These are phyloP conservation scores for Sitophilus oryzae DNA, from an alignment of 1,140 invertebrate genomes.

Conservation along the genomic window DNA sequence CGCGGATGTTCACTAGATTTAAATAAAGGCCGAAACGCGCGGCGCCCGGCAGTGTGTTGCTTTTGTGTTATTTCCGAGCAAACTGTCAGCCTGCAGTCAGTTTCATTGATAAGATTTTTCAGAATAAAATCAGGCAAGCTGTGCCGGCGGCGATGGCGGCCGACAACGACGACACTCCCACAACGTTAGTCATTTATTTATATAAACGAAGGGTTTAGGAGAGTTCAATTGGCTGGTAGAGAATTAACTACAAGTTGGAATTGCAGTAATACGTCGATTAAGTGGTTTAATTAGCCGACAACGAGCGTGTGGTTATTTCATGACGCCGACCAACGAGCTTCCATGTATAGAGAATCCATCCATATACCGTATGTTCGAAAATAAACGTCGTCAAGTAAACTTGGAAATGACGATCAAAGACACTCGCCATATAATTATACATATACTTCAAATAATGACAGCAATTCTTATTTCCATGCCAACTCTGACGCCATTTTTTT, in stretches of 20 bases:
- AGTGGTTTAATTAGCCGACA: constrained; percentile 25
- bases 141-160: not conserved
- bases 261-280: constrained; percentile 25
- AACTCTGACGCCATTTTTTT: too few species aligned
- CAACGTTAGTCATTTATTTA: constrained; percentile 23
- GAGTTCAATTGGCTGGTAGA: constrained; percentile 21
- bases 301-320: not conserved
- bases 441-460: too few species aligned
- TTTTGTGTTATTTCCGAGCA: constrained; percentile 14
- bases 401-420: too few species aligned
- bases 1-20: constrained; percentile 16
- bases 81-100: not conserved
- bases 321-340: not conserved
- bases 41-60: not conserved
- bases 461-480: too few species aligned
- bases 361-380: too few species aligned
- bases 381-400: too few species aligned
- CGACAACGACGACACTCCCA: constrained; percentile 17
- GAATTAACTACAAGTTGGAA: constrained; percentile 24
- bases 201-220: constrained; percentile 23
- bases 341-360: not conserved
- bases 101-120: constrained; percentile 24
- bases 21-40: constrained; percentile 6
- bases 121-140: constrained; percentile 15
- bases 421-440: too few species aligned